These are phyloP conservation scores for Caloenas nicobarica DNA, from an alignment of 2,113 vertebrate genomes.

Conservation along the genomic window DNA sequence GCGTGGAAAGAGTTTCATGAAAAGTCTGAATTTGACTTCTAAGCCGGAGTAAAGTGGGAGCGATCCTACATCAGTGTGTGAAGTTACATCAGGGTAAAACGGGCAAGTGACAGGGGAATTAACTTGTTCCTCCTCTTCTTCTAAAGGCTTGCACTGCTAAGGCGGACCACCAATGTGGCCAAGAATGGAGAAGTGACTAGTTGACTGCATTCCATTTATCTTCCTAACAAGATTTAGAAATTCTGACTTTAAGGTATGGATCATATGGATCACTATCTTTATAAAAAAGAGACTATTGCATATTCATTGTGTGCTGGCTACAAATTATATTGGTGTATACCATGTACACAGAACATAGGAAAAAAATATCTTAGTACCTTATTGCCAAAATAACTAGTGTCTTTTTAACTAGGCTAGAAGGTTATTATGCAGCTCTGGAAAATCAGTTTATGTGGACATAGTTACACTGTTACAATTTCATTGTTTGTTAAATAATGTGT, in stretches of 20 bases:
- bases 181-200: not conserved
- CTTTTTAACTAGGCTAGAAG: not conserved
- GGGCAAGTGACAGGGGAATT: not conserved
- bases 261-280: not conserved
- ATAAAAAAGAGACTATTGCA: not conserved
- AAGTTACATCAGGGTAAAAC: not conserved
- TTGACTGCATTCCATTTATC: not conserved
- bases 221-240: not conserved
- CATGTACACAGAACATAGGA: not conserved
- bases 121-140: not conserved
- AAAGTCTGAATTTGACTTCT: not conserved
- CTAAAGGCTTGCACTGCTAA: not conserved
- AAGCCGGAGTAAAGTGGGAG: fast-evolving
- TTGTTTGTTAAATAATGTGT: not conserved
- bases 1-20: fast-evolving
- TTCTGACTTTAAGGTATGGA: not conserved
- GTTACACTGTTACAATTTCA: not conserved
- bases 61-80: not conserved
- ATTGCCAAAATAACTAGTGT: not conserved
- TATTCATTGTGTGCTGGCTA: not conserved
- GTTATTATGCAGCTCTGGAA: not conserved
- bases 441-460: not conserved
- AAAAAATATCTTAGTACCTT: not conserved
- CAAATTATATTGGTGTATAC: not conserved
- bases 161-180: not conserved